Base-by-base conservation (phyloP, 53 echinoderm and acorn worm species). In the Echinometra lucunter region DNA sequence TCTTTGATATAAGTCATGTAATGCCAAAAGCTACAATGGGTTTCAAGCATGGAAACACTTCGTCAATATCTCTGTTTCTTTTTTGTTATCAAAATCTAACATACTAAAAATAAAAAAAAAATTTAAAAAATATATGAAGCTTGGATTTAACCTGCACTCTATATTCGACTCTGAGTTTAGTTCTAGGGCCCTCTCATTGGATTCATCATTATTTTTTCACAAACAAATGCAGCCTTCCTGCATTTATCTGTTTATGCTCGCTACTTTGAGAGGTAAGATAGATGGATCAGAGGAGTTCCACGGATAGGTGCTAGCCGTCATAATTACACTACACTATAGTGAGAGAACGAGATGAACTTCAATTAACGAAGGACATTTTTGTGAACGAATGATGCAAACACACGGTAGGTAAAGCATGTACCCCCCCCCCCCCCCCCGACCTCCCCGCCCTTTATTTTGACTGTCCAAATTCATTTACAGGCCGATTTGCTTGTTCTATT, bases 281-380 rank as follows among this genome's bases (percentile, higher is more conserved):
- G 81, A 81, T 81, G 40, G 81, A 69, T 23, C 21, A 21, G 19
- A 23, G 81, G 44, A 44, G 81, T 44, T 81, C 81, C 40, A 81
- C 42, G 81, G 81, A 4, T 74, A 44, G 42, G 44, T 81, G 81
- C 81, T 44, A 42, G 81, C 81, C 38, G 81, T 81, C 81, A 81
- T 44, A 42, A 81, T 44, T 81, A 12, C 19, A 81, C 81, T 44
- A 81, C 81, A 30, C 44, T 44, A 81, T 10, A 21, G 30, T 74
- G 37, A 37, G 32, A 74, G 37, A 74, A 63, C 12, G 30, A 34
- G 30, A 69, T 30, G 30, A 32, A 44, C 38, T 44, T 44, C 2
- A 42, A 16, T 4, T 81, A 81, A 81, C 44, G 40, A 38, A 44
- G 81, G 40, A 91, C 42, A 25, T 58, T 25, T 58, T 57, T 66